Conservation (phyloP, 64 coral and sea anemone genomes). For the Actinia tenebrosa region DNA sequence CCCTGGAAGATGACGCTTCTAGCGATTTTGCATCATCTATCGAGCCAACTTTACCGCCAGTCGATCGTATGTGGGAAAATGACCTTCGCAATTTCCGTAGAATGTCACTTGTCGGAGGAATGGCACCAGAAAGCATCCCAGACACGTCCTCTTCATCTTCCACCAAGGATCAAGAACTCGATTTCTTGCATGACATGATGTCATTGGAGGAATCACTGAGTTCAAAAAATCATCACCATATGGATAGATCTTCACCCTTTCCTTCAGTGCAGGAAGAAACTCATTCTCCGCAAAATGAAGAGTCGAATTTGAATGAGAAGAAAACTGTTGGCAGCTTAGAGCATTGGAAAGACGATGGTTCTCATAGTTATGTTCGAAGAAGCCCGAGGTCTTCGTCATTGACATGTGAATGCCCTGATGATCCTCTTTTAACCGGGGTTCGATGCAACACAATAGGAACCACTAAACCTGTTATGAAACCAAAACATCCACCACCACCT, state of each 20-base stretch:
- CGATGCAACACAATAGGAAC: neutral
- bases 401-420: neutral
- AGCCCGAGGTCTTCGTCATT: neutral
- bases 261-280: neutral
- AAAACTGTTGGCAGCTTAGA: neutral
- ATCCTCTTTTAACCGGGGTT: neutral
- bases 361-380: neutral
- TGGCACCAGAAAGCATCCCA: constrained; percentile 4
- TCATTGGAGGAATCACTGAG: constrained; percentile 10
- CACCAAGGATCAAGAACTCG: constrained; percentile 26
- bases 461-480: neutral
- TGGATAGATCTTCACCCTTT: neutral
- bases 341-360: neutral
- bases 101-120: neutral
- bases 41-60: neutral
- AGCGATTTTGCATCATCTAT: neutral
- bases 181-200: constrained; percentile 36
- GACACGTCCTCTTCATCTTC: constrained; percentile 16
- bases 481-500: constrained; percentile 10
- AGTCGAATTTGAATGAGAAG: neutral
- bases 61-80: constrained; percentile 20
- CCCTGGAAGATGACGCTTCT: neutral
- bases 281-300: neutral
- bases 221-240: neutral
- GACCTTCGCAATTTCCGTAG: constrained; percentile 17